Conservation (phyloP, 1,140 invertebrate species). For the Drosophila serrata region DNA sequence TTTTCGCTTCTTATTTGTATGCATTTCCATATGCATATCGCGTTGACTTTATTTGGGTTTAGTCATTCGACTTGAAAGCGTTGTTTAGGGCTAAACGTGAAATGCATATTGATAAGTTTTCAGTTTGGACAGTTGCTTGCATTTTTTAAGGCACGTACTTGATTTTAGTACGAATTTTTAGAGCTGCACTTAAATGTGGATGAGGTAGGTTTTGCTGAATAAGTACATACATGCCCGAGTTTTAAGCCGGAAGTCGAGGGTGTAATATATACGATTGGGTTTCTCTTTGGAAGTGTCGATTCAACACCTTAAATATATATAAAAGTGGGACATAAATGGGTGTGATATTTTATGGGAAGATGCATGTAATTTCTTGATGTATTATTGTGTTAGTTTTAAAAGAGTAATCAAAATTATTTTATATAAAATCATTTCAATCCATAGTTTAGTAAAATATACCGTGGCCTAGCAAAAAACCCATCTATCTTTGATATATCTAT, state of each 20-base stretch:
- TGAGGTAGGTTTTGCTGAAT: conserved; percentile 16
- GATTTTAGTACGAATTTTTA: conserved; percentile 31
- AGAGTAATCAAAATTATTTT: neutral
- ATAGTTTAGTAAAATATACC: neutral
- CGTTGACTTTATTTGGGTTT: conserved; percentile 34
- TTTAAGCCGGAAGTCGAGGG: conserved; percentile 29
- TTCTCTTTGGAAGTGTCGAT: neutral
- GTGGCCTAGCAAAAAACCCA: neutral
- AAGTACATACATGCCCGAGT: conserved; percentile 18
- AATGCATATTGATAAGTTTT: conserved; percentile 66
- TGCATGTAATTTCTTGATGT: no score
- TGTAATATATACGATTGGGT: neutral
- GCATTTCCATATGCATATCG: conserved; percentile 36
- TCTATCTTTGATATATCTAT: neutral
- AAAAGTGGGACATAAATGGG: neutral
- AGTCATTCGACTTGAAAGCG: conserved; percentile 34
- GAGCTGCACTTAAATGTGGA: conserved; percentile 12
- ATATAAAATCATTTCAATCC: neutral
- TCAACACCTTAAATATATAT: neutral
- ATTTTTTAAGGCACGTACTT: conserved; percentile 63
- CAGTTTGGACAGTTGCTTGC: conserved; percentile 31
- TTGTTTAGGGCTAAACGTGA: conserved; percentile 60
- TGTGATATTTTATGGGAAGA: neutral
- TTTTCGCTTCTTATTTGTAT: conserved; percentile 12
- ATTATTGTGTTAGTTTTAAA: no score